A percentile compares a stretch with the other conserved stretches of the same genome.
Evolutionary conservation across 1,140 invertebrate species (phyloP).

Genomic region (Drosophila orosa): DNA sequence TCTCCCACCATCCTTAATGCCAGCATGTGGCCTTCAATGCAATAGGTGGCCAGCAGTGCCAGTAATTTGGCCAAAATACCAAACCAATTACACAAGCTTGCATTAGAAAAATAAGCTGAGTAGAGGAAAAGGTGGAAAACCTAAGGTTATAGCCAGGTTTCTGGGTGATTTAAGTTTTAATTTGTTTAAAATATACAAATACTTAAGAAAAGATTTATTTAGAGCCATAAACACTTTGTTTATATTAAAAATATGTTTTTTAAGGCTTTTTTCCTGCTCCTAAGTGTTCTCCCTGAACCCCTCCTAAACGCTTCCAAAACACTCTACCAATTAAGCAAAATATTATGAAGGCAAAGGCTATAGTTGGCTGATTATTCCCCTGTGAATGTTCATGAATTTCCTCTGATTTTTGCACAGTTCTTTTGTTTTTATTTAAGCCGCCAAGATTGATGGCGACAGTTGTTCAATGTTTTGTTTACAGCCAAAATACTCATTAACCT

Average conservation of each 20-base stretch:
- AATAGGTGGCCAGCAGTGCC: background rate
- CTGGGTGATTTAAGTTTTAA: background rate
- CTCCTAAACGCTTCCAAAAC: background rate
- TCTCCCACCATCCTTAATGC: too few relatives aligned
- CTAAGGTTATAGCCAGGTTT: background rate
- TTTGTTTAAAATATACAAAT: background rate
- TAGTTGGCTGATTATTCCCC: conserved; percentile 5
- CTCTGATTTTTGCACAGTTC: background rate
- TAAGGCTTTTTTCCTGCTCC: background rate
- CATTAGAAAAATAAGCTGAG: conserved; percentile 7
- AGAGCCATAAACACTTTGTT: background rate
- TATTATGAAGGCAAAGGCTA: conserved; percentile 13
- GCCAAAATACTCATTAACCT: conserved; percentile 66
- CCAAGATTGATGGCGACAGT: conserved; percentile 74
- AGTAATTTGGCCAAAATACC: conserved; percentile 31
- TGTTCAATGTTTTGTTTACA: conserved; percentile 73
- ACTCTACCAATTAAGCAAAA: conserved; percentile 14
- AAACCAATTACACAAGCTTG: conserved; percentile 21
- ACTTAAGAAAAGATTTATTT: background rate
- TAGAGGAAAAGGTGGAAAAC: background rate
- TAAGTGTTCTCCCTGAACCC: conserved; percentile 3
- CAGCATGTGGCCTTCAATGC: conserved; percentile 7
- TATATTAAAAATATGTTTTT: background rate
- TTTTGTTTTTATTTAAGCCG: conserved; percentile 42
- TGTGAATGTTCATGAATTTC: background rate